phyloP scores from a whole-genome alignment of 2,888 invertebrate genomes.

The Polia nebulosa region DNA sequence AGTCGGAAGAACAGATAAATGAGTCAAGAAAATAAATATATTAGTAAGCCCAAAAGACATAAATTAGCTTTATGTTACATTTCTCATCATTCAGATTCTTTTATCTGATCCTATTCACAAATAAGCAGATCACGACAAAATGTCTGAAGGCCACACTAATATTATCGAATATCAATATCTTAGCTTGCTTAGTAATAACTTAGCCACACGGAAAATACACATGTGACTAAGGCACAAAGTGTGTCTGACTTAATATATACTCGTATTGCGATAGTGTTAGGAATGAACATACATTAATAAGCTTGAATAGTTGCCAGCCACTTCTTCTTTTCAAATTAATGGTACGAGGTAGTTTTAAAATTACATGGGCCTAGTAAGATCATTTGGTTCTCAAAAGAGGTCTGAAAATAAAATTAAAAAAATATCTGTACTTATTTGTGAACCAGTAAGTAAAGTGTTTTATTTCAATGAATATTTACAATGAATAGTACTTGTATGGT shows the following conservation, averaged over 20 bases:
- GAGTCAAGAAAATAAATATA: constrained; percentile 8
- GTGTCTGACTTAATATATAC: not conserved
- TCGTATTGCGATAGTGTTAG: not conserved
- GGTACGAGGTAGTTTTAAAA: too few species aligned
- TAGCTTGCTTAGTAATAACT: constrained; percentile 37
- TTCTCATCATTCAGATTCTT: constrained; percentile 28
- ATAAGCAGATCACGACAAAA: constrained; percentile 29
- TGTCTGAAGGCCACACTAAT: constrained; percentile 43
- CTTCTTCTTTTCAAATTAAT: too few species aligned
- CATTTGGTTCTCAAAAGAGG: not conserved
- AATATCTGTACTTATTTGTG: too few species aligned
- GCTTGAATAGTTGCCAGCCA: too few species aligned
- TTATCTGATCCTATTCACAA: constrained; percentile 20
- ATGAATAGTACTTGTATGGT: too few species aligned
- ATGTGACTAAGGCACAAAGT: constrained; percentile 1
- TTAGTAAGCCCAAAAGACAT: constrained; percentile 13
- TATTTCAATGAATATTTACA: not conserved
- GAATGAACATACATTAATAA: not conserved
- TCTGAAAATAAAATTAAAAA: not conserved
- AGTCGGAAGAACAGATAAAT: constrained; percentile 9
- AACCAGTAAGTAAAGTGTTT: too few species aligned
- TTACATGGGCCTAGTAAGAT: not conserved
- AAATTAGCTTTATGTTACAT: constrained; percentile 33
- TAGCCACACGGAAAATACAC: constrained; percentile 26
- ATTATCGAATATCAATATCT: constrained; percentile 27